Conservation (phyloP, 2,888 invertebrate species). For the Resseliella maxima region DNA sequence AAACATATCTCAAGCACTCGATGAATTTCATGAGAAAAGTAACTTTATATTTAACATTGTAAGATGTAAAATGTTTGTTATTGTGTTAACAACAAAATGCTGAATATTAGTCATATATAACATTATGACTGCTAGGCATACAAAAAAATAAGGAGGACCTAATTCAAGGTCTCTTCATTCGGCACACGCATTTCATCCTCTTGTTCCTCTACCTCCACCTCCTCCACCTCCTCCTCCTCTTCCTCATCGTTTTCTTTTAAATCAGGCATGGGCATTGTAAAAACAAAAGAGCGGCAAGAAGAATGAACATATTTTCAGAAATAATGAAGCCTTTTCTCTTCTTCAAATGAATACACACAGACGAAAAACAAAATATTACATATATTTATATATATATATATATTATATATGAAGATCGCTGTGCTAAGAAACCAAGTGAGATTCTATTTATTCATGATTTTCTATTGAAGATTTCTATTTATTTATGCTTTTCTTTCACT, state of each 20-base stretch:
- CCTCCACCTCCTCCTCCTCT: too few relatives aligned
- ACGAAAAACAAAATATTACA: too few relatives aligned
- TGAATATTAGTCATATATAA: neutral
- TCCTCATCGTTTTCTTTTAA: too few relatives aligned
- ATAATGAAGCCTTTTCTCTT: slow-evolving; percentile 16
- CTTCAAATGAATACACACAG: neutral
- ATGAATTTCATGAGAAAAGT: neutral
- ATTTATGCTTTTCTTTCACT: neutral
- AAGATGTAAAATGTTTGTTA: neutral
- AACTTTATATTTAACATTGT: neutral
- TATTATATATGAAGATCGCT: neutral
- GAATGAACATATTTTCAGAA: neutral
- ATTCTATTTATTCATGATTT: too few relatives aligned
- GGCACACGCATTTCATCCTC: neutral
- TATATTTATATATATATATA: neutral
- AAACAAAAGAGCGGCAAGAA: slow-evolving; percentile 7
- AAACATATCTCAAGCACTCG: neutral
- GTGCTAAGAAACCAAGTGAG: neutral
- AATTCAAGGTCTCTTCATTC: slow-evolving; percentile 22
- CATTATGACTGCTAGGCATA: neutral
- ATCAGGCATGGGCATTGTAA: neutral
- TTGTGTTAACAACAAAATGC: neutral
- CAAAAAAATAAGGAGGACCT: neutral
- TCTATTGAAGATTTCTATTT: slow-evolving; percentile 27
- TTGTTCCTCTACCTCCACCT: neutral